Conservation (phyloP, 2,113 vertebrate species). For the Pelobates fuscus region DNA sequence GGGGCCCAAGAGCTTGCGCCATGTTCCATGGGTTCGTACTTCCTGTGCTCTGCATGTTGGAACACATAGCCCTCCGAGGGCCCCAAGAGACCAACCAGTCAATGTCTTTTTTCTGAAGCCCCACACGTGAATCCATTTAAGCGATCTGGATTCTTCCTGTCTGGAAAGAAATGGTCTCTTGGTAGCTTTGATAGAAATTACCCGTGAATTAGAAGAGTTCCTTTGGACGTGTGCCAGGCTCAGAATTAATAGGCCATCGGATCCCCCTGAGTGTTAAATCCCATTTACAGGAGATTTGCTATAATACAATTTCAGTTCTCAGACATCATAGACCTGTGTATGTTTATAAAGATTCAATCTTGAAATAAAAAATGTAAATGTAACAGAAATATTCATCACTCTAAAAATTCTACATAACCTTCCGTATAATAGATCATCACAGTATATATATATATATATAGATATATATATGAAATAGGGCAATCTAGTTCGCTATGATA, state of each 20-base stretch:
- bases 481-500: too few species aligned
- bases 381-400: background rate
- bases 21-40: constrained; percentile 88
- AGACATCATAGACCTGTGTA: constrained; percentile 66
- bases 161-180: constrained; percentile 77
- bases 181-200: constrained; percentile 93
- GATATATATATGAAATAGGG: background rate
- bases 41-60: constrained; percentile 90
- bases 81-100: constrained; percentile 82
- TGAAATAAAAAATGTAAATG: background rate
- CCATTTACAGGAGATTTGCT: constrained; percentile 85
- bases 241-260: constrained; percentile 93
- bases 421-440: too few species aligned
- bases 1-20: constrained; percentile 74
- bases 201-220: constrained; percentile 89
- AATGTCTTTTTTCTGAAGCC: constrained; percentile 81
- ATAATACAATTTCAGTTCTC: constrained; percentile 69
- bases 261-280: constrained; percentile 90
- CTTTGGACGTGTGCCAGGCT: constrained; percentile 85
- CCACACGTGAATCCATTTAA: constrained; percentile 85
- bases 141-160: constrained; percentile 86
- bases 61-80: constrained; percentile 66
- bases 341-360: constrained; percentile 53
- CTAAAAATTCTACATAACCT: too few species aligned
- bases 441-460: background rate